Evolutionary conservation across 2,888 invertebrate genomes (phyloP).

Genomic region (Cistogaster globosa): DNA sequence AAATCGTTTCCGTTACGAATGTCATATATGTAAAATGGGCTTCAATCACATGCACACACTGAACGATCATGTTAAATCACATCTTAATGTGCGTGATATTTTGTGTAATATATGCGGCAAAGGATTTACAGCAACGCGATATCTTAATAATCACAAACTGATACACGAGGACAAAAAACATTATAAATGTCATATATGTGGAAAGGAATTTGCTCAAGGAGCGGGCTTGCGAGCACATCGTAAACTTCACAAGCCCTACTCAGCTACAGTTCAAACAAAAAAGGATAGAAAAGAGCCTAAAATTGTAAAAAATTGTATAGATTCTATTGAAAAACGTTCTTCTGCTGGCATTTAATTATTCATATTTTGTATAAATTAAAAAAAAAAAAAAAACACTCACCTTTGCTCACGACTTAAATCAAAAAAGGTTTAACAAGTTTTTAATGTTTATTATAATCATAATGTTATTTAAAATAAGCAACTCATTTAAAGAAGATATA

Average conservation of each 20-base stretch:
- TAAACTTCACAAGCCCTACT: slow-evolving; percentile 54
- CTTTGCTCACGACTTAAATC: no score
- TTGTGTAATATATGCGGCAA: slow-evolving; percentile 76
- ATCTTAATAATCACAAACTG: slow-evolving; percentile 76
- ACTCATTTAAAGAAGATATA: no score
- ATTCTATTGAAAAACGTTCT: no score
- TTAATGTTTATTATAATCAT: no score
- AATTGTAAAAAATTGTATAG: no score
- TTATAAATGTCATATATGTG: slow-evolving; percentile 78
- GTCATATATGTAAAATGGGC: slow-evolving; percentile 61
- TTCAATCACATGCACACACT: slow-evolving; percentile 56
- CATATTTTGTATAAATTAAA: no score
- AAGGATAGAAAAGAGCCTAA: slow-evolving; percentile 28
- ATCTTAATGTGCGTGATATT: slow-evolving; percentile 76
- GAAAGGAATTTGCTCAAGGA: slow-evolving; percentile 77
- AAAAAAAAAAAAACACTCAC: no score
- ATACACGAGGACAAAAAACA: slow-evolving; percentile 76
- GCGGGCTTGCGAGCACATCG: slow-evolving; percentile 74
- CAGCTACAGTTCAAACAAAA: slow-evolving; percentile 31
- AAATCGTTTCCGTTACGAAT: slow-evolving; percentile 60
- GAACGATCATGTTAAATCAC: slow-evolving; percentile 76
- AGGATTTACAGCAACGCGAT: slow-evolving; percentile 73
- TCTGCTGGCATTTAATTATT: no score
- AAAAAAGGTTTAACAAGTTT: no score
- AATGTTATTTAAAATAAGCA: no score